These are phyloP conservation scores for Malurus elegans DNA, from an alignment of 2,113 vertebrate genomes.

Conservation along the genomic window DNA sequence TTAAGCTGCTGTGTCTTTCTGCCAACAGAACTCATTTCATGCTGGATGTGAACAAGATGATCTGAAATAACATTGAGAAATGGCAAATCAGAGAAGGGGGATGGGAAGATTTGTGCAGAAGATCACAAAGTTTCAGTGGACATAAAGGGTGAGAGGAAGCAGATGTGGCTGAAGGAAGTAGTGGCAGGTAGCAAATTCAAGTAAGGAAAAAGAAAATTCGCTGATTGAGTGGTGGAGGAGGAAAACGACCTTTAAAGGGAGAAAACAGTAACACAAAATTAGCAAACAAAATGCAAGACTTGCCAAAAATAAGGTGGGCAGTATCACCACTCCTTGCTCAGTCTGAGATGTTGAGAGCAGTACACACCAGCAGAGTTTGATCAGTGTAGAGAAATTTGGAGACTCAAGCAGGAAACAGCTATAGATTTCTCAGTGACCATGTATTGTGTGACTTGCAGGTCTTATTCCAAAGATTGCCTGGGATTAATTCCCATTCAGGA, in stretches of 20 bases:
- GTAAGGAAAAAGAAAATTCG: background rate
- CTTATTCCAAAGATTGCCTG: background rate
- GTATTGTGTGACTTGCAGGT: background rate
- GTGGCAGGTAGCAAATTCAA: background rate
- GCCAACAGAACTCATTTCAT: background rate
- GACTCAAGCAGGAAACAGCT: background rate
- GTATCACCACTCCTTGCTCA: background rate
- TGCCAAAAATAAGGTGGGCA: background rate
- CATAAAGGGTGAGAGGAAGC: background rate
- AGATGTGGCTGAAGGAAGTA: background rate
- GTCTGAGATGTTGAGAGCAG: background rate
- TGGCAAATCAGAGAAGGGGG: background rate
- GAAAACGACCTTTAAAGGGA: background rate
- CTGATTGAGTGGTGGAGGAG: background rate
- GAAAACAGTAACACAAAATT: background rate
- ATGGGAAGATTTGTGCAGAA: background rate
- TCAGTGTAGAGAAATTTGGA: background rate
- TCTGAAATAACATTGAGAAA: background rate
- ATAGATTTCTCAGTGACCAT: background rate
- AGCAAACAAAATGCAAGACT: background rate
- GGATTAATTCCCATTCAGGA: background rate
- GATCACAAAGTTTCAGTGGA: background rate
- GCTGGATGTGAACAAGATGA: background rate
- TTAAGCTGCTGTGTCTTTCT: background rate
- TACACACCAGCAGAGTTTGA: background rate